phyloP scores from a whole-genome alignment of 2,888 invertebrate genomes.

The Drosophila yooni region DNA sequence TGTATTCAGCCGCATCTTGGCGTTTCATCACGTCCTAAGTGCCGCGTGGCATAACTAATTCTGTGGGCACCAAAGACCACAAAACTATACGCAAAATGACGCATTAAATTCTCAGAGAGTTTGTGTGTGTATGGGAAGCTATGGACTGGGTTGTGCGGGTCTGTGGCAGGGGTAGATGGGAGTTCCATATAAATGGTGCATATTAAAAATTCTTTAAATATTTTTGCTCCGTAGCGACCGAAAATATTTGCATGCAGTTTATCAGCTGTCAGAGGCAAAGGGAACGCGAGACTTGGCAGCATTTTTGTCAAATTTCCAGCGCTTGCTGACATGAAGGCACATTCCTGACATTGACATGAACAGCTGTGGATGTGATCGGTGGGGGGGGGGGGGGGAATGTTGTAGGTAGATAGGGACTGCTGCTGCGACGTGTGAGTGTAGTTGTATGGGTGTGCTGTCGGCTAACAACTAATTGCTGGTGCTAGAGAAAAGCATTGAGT shows the following conservation, averaged over 20 bases:
- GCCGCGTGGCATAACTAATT: conserved; percentile 52
- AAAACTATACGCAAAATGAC: conserved; percentile 49
- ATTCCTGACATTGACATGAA: conserved; percentile 63
- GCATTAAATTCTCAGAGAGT: conserved; percentile 36
- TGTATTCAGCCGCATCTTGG: conserved; percentile 7
- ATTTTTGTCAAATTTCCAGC: conserved; percentile 77
- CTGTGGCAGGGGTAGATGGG: not conserved
- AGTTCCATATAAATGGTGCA: conserved; percentile 71
- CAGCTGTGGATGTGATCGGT: not conserved
- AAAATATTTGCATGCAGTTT: conserved; percentile 78
- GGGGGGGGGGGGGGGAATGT: not conserved
- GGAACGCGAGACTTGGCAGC: conserved; percentile 50
- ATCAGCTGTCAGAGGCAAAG: conserved; percentile 45
- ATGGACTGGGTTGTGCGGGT: not conserved
- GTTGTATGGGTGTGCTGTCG: conserved; percentile 25
- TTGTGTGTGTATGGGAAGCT: not conserved
- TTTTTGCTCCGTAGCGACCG: conserved; percentile 43
- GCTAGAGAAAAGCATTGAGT: conserved; percentile 65
- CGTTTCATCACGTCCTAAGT: conserved; percentile 28
- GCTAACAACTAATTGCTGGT: conserved; percentile 71
- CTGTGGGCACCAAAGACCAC: conserved; percentile 29
- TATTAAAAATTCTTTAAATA: conserved; percentile 81
- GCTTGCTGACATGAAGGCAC: conserved; percentile 67
- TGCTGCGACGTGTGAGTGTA: conserved; percentile 5
- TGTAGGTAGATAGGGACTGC: not conserved